Evolutionary conservation across 1,140 invertebrate species (phyloP).

Genomic region (Sycophaga agraensis): DNA sequence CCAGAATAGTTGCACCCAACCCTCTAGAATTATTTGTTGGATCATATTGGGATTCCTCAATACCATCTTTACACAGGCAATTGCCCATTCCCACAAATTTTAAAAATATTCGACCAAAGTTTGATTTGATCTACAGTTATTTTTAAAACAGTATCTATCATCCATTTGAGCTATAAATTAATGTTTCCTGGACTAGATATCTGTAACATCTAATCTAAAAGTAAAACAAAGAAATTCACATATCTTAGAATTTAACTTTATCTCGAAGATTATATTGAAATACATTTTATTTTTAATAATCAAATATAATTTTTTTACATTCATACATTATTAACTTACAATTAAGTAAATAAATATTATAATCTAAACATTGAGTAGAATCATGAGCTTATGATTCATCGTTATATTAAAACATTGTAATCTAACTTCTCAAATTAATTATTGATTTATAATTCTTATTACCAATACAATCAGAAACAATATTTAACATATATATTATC

Average conservation of each 20-base stretch:
- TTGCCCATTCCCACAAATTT: constrained; percentile 61
- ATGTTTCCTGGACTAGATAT: neutral
- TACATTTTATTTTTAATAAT: neutral
- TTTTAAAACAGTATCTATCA: neutral
- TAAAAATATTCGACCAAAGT: constrained; percentile 9
- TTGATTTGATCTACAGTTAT: neutral
- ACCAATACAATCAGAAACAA: too few species aligned
- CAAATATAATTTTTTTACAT: neutral
- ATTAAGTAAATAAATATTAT: neutral
- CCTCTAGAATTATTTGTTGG: constrained; percentile 10
- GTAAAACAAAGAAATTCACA: neutral
- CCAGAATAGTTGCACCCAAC: constrained; percentile 43
- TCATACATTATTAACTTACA: neutral
- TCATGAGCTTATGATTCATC: too few species aligned
- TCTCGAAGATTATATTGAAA: too few species aligned
- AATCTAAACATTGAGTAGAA: neutral
- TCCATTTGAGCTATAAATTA: constrained; percentile 12
- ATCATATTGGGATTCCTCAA: constrained; percentile 37
- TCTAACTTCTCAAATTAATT: too few species aligned
- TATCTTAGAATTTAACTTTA: too few species aligned
- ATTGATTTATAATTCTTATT: too few species aligned
- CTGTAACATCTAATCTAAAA: neutral
- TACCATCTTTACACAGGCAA: constrained; percentile 65
- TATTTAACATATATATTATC: too few species aligned
- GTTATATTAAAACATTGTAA: too few species aligned